Base-by-base conservation (phyloP, 2,888 invertebrate species). In the Gnatocerus cornutus region DNA sequence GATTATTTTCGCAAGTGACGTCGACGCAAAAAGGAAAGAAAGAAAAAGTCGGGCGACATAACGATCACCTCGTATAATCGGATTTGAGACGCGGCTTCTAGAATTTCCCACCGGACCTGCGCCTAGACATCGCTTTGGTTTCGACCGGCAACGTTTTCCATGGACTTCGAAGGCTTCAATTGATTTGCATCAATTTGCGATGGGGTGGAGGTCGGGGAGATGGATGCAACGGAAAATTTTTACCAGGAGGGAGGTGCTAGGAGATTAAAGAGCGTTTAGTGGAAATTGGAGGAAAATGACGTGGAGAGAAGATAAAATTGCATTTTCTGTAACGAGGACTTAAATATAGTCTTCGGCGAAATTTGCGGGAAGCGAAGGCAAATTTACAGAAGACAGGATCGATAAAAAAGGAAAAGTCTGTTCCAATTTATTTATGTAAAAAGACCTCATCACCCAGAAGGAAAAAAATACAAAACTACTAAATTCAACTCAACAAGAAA, bases 101-200 rank as follows among this genome's bases (percentile, higher is more conserved):
- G 61, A 45, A 64, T 67, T 50, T 52, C 50, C 59, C 50, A 37
- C 12, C 46, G 66, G 59, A 52, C 46, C 41, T 67, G 62, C 58
- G 68, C 66, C 56, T 66, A 64, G 27, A 52, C 21, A 21, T 4
- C 33, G 68, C 61, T 75, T 73, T 73, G 75, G 55, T 13, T 55
- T 55, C 55, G 56, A 41, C 56, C 56, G 59, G n/a, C 59, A 13
- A 55, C 56, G 27, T 14, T 64, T 65, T 30, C 53, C 53, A 53
- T 12, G 13, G 46, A 74, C 73, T 75, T 73, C 73, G 77, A 78
- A 75, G 79, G 78, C 74, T 81, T 80, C 81, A 79, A 79, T 81
- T 80, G 81, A 81, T 80, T 79, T 79, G 76, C 78, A 75, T 77
- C 79, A 77, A 78, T 77, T 78, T 75, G 71, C 71, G 72, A 21